Base-by-base conservation (phyloP, 2,113 vertebrate species). In the Thryonomys swinderianus region DNA sequence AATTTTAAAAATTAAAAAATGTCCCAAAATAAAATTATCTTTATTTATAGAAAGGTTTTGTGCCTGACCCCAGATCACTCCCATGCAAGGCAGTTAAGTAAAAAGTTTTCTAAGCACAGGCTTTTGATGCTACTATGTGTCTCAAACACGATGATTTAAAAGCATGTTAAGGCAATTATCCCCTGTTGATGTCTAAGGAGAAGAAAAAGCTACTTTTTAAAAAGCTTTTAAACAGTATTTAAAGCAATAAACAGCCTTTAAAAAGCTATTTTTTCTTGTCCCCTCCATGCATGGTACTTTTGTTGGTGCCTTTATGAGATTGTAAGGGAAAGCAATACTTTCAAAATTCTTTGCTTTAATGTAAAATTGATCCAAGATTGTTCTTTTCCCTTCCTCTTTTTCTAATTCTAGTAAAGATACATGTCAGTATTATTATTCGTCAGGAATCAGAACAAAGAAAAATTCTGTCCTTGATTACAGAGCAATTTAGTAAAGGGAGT, bases 141-240 rank as follows among this genome's bases (percentile, higher is more conserved):
- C 93, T 97, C 94, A 97, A 97, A 97, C 94, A 95, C 89, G 93
- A 95, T 97, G 95, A 97, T 97, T 97, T 97, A 97, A 97, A 96
- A 97, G 94, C 94, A 93, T 95, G 95, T 90, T 88, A 95, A 94
- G 59, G 91, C 94, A 97, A 97, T 97, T 97, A 97, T 97, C 88
- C 48, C 91, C 91, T 94, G 96, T 96, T 86, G 96, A 97, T 97
- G 95, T 88, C 79, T 78, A 97, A 97, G 93, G 86, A 89, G 85
- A 82, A 96, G 80, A 94, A 96, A 95, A 89, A 91, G 86, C 53
- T 95, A 51, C 51, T 45, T 96, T 96, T 96, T 45, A 81, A 93
- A 97, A 97, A 94, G 94, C 96, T 97, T 97, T 97, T 97, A 97
- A 93, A 96, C 83, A 96, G 96, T 95, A 96, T 96, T 97, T 97